Conservation (phyloP, 2,888 invertebrate species). For the Eumerus sabulonum region DNA sequence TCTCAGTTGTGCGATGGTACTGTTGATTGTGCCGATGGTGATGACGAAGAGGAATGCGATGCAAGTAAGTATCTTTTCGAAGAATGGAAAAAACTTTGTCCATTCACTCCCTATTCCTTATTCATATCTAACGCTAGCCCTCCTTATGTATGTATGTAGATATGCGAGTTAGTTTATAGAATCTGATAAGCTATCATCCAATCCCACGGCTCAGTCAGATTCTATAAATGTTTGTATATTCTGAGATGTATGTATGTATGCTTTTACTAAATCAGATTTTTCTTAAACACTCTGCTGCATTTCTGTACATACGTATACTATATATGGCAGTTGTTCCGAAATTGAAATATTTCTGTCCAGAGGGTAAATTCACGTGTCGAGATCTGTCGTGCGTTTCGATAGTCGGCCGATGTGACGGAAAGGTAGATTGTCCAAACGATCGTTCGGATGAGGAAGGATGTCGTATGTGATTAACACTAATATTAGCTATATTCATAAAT, state of each 20-base stretch:
- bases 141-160: not conserved
- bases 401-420: slow-evolving; percentile 85
- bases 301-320: slow-evolving; percentile 34
- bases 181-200: slow-evolving; percentile 2
- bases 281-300: slow-evolving; percentile 41
- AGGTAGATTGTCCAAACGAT: slow-evolving; percentile 85
- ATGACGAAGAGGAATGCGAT: slow-evolving; percentile 78
- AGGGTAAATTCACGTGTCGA: slow-evolving; percentile 85
- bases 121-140: not conserved
- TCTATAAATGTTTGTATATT: slow-evolving; percentile 13
- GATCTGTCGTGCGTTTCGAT: slow-evolving; percentile 87
- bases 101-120: not conserved
- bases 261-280: slow-evolving; percentile 3
- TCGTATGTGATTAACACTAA: slow-evolving; percentile 80
- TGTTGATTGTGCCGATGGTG: slow-evolving; percentile 76
- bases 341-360: slow-evolving; percentile 77
- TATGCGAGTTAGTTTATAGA: not conserved
- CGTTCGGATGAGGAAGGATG: slow-evolving; percentile 83
- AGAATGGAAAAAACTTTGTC: not conserved
- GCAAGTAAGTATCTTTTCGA: slow-evolving; percentile 74
- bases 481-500: slow-evolving; percentile 30
- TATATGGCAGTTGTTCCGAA: slow-evolving; percentile 74
- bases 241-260: not conserved
- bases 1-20: slow-evolving; percentile 76
- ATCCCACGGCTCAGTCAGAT: too few relatives aligned